Percentiles rank a stretch among this genome's conserved stretches.
Conservation (phyloP, 2,888 invertebrate species). For the Andrena haemorrhoa region DNA sequence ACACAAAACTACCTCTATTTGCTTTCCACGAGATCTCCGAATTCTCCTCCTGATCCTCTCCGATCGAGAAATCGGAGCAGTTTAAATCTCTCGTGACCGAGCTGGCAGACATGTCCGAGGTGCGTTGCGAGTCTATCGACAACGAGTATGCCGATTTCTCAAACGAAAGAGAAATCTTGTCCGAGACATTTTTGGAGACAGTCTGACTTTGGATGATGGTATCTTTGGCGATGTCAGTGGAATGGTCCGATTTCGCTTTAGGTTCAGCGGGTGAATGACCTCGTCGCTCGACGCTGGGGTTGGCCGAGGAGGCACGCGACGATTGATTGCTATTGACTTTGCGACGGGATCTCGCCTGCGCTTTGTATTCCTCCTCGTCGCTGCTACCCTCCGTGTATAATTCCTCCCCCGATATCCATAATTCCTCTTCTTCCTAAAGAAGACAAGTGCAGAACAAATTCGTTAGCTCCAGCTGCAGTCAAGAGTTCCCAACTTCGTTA, state of each 20-base stretch:
- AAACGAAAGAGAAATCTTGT: not conserved
- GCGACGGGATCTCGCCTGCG: constrained; percentile 33
- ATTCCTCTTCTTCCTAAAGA: constrained; percentile 84
- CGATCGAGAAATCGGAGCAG: not conserved
- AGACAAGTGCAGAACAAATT: not conserved
- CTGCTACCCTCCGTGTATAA: constrained; percentile 85
- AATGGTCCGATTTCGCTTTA: constrained; percentile 1
- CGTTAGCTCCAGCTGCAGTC: not conserved
- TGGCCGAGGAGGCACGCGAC: constrained; percentile 7
- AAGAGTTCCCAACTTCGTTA: not conserved
- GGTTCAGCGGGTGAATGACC: constrained; percentile 3
- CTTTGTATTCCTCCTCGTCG: constrained; percentile 81
- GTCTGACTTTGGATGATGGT: constrained; percentile 7
- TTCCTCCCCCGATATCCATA: constrained; percentile 86
- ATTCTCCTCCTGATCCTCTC: constrained; percentile 26
- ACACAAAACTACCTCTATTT: constrained; percentile 80
- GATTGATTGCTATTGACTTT: constrained; percentile 41
- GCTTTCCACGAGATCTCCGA: constrained; percentile 81
- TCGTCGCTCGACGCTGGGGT: constrained; percentile 23
- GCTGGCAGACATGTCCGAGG: not conserved
- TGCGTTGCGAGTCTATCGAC: not conserved
- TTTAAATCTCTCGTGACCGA: constrained; percentile 13
- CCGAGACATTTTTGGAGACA: not conserved
- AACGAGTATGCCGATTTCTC: not conserved
- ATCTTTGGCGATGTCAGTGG: not conserved